Evolutionary conservation across 2,113 vertebrate species (phyloP).

Genomic region (Mobula birostris): DNA sequence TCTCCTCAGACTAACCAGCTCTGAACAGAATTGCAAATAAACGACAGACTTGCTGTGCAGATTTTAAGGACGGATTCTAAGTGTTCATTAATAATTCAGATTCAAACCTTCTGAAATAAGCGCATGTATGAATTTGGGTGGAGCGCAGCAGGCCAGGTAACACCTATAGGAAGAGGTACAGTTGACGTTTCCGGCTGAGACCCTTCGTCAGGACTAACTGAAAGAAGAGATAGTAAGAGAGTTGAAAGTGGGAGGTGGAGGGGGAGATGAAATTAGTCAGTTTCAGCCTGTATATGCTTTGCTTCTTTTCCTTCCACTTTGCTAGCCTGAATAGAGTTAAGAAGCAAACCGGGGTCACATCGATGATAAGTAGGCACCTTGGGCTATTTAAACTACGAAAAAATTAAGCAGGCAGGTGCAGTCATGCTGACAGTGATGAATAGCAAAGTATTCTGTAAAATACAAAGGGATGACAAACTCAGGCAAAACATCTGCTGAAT

Average conservation of each 20-base stretch:
- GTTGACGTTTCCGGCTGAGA: no score
- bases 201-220: no score
- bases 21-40: neutral
- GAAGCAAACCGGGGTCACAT: constrained; percentile 15
- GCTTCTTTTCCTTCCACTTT: no score
- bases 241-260: no score
- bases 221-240: no score
- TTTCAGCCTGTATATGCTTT: constrained; percentile 7
- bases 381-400: constrained; percentile 20
- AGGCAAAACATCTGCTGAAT: constrained; percentile 10
- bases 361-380: constrained; percentile 24
- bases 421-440: constrained; percentile 28
- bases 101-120: neutral
- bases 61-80: neutral
- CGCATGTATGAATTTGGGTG: neutral
- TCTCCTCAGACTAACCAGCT: neutral
- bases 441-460: constrained; percentile 12
- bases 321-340: neutral
- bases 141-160: no score
- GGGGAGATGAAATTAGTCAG: neutral
- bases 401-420: constrained; percentile 29
- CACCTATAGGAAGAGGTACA: no score
- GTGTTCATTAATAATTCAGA: neutral
- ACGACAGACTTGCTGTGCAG: neutral
- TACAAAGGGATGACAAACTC: neutral